Base-by-base conservation (phyloP, 2,797 vertebrate species). In the Phrynocephalus guinanensis region DNA sequence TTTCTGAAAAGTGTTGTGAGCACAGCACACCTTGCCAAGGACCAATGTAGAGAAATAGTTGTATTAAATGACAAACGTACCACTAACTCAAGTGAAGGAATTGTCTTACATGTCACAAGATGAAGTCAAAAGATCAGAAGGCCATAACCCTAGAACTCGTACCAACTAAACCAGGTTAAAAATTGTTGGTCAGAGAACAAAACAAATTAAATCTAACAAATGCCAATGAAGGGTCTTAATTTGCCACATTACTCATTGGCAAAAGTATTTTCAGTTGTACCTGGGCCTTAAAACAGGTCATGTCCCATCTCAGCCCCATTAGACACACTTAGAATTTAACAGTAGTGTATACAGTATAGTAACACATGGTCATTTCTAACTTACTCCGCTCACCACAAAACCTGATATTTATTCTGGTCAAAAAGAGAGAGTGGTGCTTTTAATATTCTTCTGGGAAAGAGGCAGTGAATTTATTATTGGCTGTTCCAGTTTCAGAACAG, bases 131-230 rank as follows among this genome's bases (percentile, higher is more conserved):
- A 48, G 56, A 79, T 0, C 30, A 44, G 38, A 26, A 38, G 28
- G 30, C 11, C 9, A 26, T 68, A 88, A 68, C 15, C 2, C 22
- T 44, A 79, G 9, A 16, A 22, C 20, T 68, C 60, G 13, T 70
- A 79, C 78, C 30, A 52, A 6, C 78, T 44, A 85, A 81, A 90
- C 87, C 22, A 60, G 77, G 50, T 79, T 48, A 78, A 48, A 60
- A 82, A 18, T 88, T 93, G 52, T 56, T 56, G 52, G 52, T 56
- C 52, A 13, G 52, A 56, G 13, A 10, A 56, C 52, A 56, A 48
- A 77, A 11, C 38, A 44, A 52, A 16, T 63, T n/a, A 66, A 26
- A 77, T 68, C 18, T 18, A 77, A 6, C 26, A 30, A 71, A 38
- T 71, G 13, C 22, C 68, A 83, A 24, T 56, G 30, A 15, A 15